These are phyloP conservation scores for Pavo muticus DNA, from an alignment of 2,113 vertebrate species.

Conservation along the genomic window DNA sequence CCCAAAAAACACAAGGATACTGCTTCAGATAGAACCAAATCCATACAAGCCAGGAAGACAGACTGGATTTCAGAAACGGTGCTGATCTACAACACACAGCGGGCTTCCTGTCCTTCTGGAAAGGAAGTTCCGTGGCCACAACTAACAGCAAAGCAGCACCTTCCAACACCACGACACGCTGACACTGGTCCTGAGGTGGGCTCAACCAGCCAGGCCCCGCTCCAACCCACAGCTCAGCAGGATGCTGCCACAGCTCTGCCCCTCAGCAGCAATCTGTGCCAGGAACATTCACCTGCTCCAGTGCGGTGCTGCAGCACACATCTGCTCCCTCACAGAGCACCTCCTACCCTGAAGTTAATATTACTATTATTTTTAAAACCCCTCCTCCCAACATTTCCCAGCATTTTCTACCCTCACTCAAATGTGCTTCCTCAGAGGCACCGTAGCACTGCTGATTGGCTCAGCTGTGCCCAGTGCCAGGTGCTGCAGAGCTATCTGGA, in stretches of 20 bases:
- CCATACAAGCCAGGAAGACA: background rate
- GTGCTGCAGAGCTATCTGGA: background rate
- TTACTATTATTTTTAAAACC: too few species aligned
- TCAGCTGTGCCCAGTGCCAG: background rate
- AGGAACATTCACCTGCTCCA: background rate
- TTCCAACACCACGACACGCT: background rate
- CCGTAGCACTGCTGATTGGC: accelerated
- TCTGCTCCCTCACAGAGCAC: background rate
- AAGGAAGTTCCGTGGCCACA: background rate
- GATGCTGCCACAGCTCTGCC: accelerated
- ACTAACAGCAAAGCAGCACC: background rate
- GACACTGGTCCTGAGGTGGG: accelerated
- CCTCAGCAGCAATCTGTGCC: accelerated
- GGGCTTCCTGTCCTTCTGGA: background rate
- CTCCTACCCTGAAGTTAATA: background rate
- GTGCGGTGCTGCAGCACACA: accelerated
- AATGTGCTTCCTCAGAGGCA: background rate
- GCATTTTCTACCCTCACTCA: background rate
- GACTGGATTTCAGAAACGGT: background rate
- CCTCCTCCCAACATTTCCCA: background rate
- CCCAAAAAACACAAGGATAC: slow-evolving; percentile 15
- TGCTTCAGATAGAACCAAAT: background rate
- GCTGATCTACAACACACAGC: background rate
- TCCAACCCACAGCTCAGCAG: background rate
- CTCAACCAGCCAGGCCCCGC: background rate